Evolutionary conservation across 2,888 invertebrate species (phyloP), one percentile per base, ranked within the genome.

Genomic region (Tipula unca): DNA sequence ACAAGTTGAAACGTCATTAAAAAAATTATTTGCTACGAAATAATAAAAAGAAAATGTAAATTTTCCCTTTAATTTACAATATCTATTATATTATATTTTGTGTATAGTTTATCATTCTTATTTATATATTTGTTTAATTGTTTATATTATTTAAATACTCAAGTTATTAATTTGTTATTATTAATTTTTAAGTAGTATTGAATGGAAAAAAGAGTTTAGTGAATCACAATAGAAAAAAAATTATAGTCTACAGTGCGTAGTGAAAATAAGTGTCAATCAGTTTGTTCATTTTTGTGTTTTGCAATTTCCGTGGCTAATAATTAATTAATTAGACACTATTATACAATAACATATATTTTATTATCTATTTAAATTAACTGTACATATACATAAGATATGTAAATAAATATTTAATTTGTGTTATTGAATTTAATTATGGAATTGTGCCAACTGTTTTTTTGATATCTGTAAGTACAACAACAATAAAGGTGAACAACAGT

Each of bases 361-460:
- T 82, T 82, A 83, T 83, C 35, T 83, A 32, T 83, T 17, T 83
- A 17, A 83, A 32, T n/a, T 69, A 69, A 69, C 25, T 17, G 4
- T 4, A 54, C 48, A 8, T 6, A 54, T n/a, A 54, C 17, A 8
- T 54, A 54, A 5, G 25, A 69, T 69, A 69, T 69, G 69, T 69
- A 69, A 69, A 69, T 69, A 25, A 25, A 69, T 25, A 69, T 25
- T 25, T 69, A 25, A 69, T 25, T 69, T 69, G 69, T 69, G 69
- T 69, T 69, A 20, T 69, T 69, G 69, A 69, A 69, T 69, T 69
- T 69, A 69, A 83, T 83, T 83, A 39, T 85, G 69, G 36, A 85
- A 83, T 42, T 35, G 42, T 82, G 82, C 85, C 48, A 54, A 54
- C 29, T 32, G 48, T 54, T 32, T n/a, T 83, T 83, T 83, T 83